Conservation (phyloP, 2,888 invertebrate genomes). For the Eilema caniola region DNA sequence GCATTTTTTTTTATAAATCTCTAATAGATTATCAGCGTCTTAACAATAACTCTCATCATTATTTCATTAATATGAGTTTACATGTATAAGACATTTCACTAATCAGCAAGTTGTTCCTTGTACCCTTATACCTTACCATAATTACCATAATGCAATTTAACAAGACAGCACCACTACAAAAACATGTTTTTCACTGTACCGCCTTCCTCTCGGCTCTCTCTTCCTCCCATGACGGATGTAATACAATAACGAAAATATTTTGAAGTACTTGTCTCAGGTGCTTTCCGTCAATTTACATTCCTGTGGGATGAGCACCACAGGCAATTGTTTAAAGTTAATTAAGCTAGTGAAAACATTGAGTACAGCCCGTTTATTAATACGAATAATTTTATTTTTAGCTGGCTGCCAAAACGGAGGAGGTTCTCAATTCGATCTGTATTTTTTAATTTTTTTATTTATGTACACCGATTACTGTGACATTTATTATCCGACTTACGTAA, state of each 20-base stretch:
- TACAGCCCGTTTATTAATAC: background rate
- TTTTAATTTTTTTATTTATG: no score
- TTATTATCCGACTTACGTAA: no score
- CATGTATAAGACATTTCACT: no score
- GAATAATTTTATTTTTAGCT: conserved; percentile 6
- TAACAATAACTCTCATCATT: no score
- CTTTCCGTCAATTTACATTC: conserved; percentile 4
- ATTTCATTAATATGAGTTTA: no score
- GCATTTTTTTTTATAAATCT: no score
- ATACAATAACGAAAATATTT: conserved; percentile 5
- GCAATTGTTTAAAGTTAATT: conserved; percentile 8
- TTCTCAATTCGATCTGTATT: no score
- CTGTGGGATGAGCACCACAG: conserved; percentile 4
- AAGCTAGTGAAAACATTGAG: background rate
- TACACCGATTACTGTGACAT: no score
- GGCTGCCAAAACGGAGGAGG: no score
- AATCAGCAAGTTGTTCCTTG: no score
- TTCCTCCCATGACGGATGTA: conserved; percentile 5
- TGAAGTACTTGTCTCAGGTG: conserved; percentile 10
- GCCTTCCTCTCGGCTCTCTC: background rate
- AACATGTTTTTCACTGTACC: conserved; percentile 2
- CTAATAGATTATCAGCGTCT: no score
- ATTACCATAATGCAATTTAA: background rate
- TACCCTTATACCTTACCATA: background rate
- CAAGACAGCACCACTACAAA: background rate